Evolutionary conservation across 2,888 invertebrate species (phyloP).

Genomic region (Acleris literana): DNA sequence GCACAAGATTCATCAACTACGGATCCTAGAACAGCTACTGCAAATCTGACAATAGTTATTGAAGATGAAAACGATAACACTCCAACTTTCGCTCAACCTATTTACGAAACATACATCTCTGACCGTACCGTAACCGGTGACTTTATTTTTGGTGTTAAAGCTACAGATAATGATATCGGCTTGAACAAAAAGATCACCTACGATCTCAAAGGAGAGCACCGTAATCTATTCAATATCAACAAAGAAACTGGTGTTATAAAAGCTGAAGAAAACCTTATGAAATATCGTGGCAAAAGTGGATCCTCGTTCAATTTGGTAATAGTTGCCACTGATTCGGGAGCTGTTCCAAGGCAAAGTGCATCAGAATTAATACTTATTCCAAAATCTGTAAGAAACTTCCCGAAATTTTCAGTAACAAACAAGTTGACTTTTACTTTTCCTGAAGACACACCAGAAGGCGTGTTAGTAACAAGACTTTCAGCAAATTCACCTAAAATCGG

Average conservation of each 20-base stretch:
- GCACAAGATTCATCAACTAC: constrained; percentile 95
- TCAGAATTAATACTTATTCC: constrained; percentile 90
- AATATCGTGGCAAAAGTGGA: constrained; percentile 77
- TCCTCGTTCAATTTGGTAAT: constrained; percentile 88
- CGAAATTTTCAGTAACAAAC: constrained; percentile 88
- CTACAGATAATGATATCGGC: constrained; percentile 92
- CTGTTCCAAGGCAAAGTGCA: constrained; percentile 86
- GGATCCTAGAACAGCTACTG: constrained; percentile 91
- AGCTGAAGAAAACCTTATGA: constrained; percentile 87
- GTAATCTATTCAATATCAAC: constrained; percentile 90
- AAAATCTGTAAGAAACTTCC: constrained; percentile 90
- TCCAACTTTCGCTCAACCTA: constrained; percentile 89
- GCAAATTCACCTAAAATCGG: constrained; percentile 93
- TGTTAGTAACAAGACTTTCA: constrained; percentile 88
- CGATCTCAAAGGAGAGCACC: constrained; percentile 89
- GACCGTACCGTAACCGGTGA: constrained; percentile 91
- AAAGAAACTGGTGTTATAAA: constrained; percentile 93
- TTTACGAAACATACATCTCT: constrained; percentile 91
- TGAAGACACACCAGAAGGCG: constrained; percentile 91
- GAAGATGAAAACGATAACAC: constrained; percentile 94
- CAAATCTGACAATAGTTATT: constrained; percentile 91
- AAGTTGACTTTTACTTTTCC: constrained; percentile 89
- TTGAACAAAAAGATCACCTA: constrained; percentile 92
- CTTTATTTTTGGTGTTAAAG: constrained; percentile 96
- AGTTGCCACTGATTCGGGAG: constrained; percentile 92